A percentile compares a stretch with the other conserved stretches of the same genome.
These are phyloP conservation scores for Australoheros facetus DNA, from an alignment of 2,797 vertebrate genomes.

Conservation along the genomic window DNA sequence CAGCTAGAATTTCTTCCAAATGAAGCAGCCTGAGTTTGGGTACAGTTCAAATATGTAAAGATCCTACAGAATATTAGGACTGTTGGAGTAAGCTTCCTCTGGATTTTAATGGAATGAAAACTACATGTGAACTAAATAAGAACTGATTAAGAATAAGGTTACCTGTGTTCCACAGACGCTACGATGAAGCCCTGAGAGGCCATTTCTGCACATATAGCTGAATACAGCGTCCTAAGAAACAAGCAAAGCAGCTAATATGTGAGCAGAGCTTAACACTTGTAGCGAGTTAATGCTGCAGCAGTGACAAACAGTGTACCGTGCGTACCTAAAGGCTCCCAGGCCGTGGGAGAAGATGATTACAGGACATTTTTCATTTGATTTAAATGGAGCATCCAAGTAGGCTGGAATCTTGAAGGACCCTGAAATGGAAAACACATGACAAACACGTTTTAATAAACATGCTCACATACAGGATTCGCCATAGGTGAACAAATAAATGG, in stretches of 20 bases:
- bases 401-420: conserved; percentile 86
- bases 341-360: conserved; percentile 94
- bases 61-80: no score
- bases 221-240: conserved; percentile 89
- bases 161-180: conserved; percentile 96
- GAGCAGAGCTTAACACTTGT: not conserved
- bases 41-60: not conserved
- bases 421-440: conserved; percentile 34
- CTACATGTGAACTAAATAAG: not conserved
- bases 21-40: not conserved
- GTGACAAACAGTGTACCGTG: accelerated
- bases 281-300: not conserved
- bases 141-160: not conserved
- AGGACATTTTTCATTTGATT: conserved; percentile 87
- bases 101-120: not conserved
- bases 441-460: not conserved
- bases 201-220: conserved; percentile 91
- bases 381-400: conserved; percentile 87
- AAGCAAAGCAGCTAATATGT: not conserved
- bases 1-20: conserved; percentile 36
- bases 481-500: not conserved
- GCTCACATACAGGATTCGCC: not conserved
- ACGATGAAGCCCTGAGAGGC: conserved; percentile 95
- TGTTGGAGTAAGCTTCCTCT: not conserved
- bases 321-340: conserved; percentile 94